Conservation (phyloP, 35 echinoderm and acorn worm species). For the Chiridota heheva region DNA sequence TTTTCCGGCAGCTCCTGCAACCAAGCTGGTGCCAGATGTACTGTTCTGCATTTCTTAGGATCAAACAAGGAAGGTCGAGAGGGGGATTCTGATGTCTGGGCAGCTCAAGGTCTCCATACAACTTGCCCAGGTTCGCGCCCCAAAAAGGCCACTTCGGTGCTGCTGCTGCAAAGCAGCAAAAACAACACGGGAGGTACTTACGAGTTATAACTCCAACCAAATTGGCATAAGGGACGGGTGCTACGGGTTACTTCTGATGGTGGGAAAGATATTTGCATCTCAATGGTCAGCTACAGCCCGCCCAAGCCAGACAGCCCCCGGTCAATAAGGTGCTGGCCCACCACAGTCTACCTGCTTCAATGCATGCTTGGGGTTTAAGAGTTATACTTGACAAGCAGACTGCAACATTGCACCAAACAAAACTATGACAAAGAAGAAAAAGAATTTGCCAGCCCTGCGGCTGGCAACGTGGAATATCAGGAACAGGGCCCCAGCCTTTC, state of each 20-base stretch:
- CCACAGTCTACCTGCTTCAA: conserved; percentile 5
- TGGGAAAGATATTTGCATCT: conserved; percentile 15
- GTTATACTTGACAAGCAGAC: background rate
- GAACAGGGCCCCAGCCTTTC: conserved; percentile 22
- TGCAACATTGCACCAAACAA: background rate
- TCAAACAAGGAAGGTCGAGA: conserved; percentile 55
- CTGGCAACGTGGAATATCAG: conserved; percentile 24
- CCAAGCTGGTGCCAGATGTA: conserved; percentile 60
- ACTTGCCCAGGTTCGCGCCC: conserved; percentile 34
- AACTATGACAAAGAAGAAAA: background rate
- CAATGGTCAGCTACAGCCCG: conserved; percentile 43
- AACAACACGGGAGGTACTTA: conserved; percentile 27
- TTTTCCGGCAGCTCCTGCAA: conserved; percentile 45
- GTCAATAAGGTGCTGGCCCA: conserved; percentile 28
- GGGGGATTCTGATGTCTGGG: conserved; percentile 44
- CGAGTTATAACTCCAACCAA: conserved; percentile 13
- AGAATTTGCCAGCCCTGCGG: background rate
- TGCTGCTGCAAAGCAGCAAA: too few relatives aligned
- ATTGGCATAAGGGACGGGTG: conserved; percentile 2
- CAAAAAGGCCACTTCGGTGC: conserved; percentile 64
- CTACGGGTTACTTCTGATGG: conserved; percentile 5
- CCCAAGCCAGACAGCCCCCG: conserved; percentile 28
- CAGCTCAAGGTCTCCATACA: conserved; percentile 12
- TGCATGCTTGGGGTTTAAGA: conserved; percentile 25
- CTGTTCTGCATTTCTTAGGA: conserved; percentile 57